Base-by-base conservation (phyloP, 2,888 invertebrate species). In the Lochmaea capreae region DNA sequence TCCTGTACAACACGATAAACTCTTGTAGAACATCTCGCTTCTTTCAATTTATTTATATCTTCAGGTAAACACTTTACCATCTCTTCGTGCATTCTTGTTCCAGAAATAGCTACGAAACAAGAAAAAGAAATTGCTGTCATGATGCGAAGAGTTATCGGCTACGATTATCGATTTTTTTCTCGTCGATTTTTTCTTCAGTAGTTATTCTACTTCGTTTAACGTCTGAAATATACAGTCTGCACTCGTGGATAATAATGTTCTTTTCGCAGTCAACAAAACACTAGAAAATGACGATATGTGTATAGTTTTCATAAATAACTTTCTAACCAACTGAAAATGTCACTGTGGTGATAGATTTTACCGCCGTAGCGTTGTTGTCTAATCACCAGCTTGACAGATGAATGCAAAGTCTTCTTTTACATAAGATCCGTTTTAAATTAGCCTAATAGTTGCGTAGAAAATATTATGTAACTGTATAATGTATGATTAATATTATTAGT, bases 91-190 rank as follows among this genome's bases (percentile, higher is more conserved):
- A 43, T 70, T 74, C 73, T 70, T 62, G 73, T 66, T 74, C 71
- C 74, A 68, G 65, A 74, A 74, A 74, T 74, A 74, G 71, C 74
- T 14, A 65, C 74, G 59, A 59, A 66, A 69, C 18, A 61, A 71
- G 54, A 49, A 71, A 43, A 68, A 74, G 71, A 65, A 67, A 61
- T 33, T 52, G 54, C 62, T 54, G 54, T 66, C 67, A 70, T 62
- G 66, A 61, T 59, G 59, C n/a, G 14, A 43, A 66, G 61, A 58
- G 54, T 72, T 72, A 72, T 63, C 26, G 66, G 26, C 22, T 54
- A 59, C 43, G 59, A 67, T 71, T 66, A 66, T 65, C 54, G 18
- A 18, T 8, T 43, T 66, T n/a, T 57, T 54, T 22, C 63, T 63
- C 66, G 14, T 16, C 16, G 54, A 16, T 66, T 54, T 10, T 54